Conservation (phyloP, 2,888 invertebrate species). For the Magallana nippona region DNA sequence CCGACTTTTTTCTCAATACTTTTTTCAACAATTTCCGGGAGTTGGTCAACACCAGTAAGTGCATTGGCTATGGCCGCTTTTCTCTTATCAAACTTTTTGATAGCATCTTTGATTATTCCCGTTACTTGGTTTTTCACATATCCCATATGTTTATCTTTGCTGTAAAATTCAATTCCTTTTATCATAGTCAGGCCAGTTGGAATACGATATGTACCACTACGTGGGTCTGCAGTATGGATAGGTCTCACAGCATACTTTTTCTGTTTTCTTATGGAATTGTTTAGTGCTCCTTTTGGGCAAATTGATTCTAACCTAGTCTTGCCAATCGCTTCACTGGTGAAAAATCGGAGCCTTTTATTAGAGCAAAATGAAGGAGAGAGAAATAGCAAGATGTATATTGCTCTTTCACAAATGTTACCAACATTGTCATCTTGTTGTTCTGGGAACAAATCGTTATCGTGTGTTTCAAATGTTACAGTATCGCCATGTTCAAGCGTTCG, state of each 20-base stretch:
- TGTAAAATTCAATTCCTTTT: neutral
- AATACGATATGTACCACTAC: neutral
- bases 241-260: neutral
- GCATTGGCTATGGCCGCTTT: neutral
- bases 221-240: neutral
- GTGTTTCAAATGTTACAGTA: neutral
- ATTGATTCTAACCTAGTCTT: neutral
- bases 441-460: conserved; percentile 22
- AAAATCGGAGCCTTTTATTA: neutral
- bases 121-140: neutral
- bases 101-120: neutral
- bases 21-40: neutral
- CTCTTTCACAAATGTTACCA: conserved; percentile 5
- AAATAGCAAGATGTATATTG: neutral
- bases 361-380: neutral
- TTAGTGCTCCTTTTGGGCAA: neutral
- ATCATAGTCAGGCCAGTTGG: conserved; percentile 5
- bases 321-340: conserved; percentile 7
- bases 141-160: neutral
- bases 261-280: neutral
- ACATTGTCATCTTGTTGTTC: neutral
- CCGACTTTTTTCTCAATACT: neutral
- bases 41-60: neutral
- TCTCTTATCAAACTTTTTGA: neutral
- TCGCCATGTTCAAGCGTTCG: neutral